Evolutionary conservation across 2,797 vertebrate genomes (phyloP), one percentile per base, ranked within the genome.

Genomic region (Enoplosus armatus): DNA sequence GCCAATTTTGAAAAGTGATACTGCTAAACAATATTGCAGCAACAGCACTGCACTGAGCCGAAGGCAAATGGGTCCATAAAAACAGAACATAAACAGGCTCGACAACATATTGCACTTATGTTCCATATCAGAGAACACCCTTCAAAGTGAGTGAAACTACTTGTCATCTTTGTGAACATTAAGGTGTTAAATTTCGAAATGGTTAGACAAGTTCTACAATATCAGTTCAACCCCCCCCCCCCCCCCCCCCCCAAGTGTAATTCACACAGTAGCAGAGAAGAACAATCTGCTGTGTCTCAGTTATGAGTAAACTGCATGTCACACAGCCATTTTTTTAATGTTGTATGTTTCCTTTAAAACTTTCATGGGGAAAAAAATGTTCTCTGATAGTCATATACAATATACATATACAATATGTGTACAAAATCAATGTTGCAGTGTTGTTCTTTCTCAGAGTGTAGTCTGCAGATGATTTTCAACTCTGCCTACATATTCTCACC

Each of bases 11-110:
- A 86, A 80, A 86, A 85, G 71, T 77, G 61, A 26, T 74, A 11
- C 64, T 69, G 61, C 70, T 61, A 54, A 83, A 80, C 26, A 65
- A 67, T 79, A 64, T 59, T 79, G 80, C 64, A 74, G 45, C 69
- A 67, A 54, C 58, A 55, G 62, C 70, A 77, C 18, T 45, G 35
- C 61, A 43, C 55, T 35, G 22, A 73, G 39, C 74, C 65, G 59
- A 77, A 86, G 63, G 85, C 24, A 68, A 81, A 88, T 74, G 6
- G 61, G 14, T 66, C 69, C 14, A 77, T 86, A 80, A 90, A n/a
- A 90, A 79, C 69, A 27, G 75, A 80, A 66, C 24, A 56, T 55
- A 61, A 82, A 76, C 53, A 71, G 63, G 26, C 39, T 43, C 29
- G 27, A 56, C 39, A 75, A 64, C 60, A 61, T 72, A 68, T 35